A percentile compares a stretch with the other conserved stretches of the same genome.
These are phyloP conservation scores for Gallinago jamesoni DNA, from an alignment of 2,113 vertebrate species.

Conservation along the genomic window DNA sequence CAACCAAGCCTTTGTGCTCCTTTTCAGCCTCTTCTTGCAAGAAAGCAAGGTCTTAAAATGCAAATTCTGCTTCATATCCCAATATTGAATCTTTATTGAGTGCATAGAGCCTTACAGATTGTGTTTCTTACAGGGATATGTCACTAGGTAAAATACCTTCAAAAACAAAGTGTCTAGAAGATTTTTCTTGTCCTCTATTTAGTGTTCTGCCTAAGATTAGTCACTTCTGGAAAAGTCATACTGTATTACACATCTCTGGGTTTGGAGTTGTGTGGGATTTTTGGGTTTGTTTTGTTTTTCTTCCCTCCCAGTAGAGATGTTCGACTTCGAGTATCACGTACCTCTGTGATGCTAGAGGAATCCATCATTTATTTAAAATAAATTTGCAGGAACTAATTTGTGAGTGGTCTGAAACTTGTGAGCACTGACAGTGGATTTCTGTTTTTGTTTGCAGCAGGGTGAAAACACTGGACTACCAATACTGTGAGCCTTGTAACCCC, in stretches of 20 bases:
- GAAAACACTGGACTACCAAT: constrained; percentile 39
- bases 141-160: not conserved
- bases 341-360: not conserved
- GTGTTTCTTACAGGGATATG: not conserved
- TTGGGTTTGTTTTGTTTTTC: not conserved
- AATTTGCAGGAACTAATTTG: not conserved
- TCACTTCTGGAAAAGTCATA: not conserved
- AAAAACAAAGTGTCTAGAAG: not conserved
- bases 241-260: not conserved
- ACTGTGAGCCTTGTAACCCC: constrained; percentile 66
- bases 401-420: not conserved
- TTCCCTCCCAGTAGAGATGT: not conserved
- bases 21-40: not conserved
- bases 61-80: not conserved
- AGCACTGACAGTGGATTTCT: constrained; percentile 30
- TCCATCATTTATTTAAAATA: not conserved
- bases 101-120: not conserved
- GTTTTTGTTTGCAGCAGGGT: constrained; percentile 59
- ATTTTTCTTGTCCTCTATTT: not conserved
- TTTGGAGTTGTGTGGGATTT: not conserved
- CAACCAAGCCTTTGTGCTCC: not conserved
- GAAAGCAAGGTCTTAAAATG: not conserved
- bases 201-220: not conserved
- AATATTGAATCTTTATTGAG: fast-evolving
- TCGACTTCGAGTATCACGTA: not conserved